These are phyloP conservation scores for Lepus timidus DNA, from an alignment of 2,113 vertebrate species.

Conservation along the genomic window DNA sequence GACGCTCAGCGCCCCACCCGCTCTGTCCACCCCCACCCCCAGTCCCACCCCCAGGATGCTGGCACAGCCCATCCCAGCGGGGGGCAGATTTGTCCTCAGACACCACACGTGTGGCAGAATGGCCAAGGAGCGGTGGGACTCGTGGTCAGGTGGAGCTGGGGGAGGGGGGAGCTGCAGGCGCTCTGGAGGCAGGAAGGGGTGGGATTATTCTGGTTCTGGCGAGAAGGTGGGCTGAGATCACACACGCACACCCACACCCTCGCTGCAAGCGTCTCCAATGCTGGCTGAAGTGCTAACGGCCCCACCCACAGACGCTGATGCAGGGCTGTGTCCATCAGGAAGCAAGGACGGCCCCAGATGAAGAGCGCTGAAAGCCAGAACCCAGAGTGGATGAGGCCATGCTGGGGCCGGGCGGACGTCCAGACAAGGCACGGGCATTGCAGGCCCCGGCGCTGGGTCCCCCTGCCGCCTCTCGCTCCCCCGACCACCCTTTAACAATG, in stretches of 20 bases:
- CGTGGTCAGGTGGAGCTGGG: background rate
- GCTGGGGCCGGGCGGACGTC: background rate
- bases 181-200: constrained; percentile 8
- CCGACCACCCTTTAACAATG: background rate
- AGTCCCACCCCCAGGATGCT: background rate
- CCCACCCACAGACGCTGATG: background rate
- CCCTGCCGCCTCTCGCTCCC: background rate
- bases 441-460: background rate
- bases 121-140: background rate
- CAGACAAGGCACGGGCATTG: background rate
- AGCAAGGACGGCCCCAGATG: constrained; percentile 5
- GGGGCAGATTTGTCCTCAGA: background rate
- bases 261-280: background rate
- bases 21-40: background rate
- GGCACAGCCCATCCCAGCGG: background rate
- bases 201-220: background rate
- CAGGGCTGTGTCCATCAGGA: background rate
- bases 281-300: background rate
- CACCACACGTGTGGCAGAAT: background rate
- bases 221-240: background rate
- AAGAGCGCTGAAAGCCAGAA: background rate
- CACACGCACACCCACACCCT: background rate
- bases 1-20: background rate
- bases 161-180: background rate
- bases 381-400: fast-evolving